phyloP scores from a whole-genome alignment of 2,113 vertebrate genomes.

The Melanocharis versteri region DNA sequence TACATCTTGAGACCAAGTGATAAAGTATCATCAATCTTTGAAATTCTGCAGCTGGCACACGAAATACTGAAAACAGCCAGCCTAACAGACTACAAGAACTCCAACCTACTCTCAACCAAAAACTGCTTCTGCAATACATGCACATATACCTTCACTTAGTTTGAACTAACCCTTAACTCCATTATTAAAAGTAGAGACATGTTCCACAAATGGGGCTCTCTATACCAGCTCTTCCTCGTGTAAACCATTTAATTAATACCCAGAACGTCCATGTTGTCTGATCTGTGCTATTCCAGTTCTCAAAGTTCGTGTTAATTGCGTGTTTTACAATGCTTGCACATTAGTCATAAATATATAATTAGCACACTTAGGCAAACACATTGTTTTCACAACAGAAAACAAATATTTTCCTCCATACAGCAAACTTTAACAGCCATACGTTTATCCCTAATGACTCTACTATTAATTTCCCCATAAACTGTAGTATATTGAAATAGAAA shows the following conservation, averaged over 20 bases:
- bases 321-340: background rate
- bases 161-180: background rate
- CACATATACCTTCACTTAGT: accelerated
- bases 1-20: background rate
- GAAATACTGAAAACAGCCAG: background rate
- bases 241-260: background rate
- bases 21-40: background rate
- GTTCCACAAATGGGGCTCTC: background rate
- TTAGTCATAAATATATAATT: background rate
- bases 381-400: background rate
- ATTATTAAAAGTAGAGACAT: background rate
- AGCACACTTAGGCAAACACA: background rate
- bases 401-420: background rate
- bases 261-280: background rate
- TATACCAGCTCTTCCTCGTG: background rate
- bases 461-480: background rate
- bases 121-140: background rate
- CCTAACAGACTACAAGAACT: background rate
- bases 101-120: background rate
- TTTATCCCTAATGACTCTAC: background rate
- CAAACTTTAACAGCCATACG: background rate
- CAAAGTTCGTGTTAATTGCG: background rate
- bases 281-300: background rate
- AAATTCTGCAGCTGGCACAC: background rate
- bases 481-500: background rate